These are phyloP conservation scores for Lasaia peninsularis DNA, from an alignment of 1,140 invertebrate genomes.

Conservation along the genomic window DNA sequence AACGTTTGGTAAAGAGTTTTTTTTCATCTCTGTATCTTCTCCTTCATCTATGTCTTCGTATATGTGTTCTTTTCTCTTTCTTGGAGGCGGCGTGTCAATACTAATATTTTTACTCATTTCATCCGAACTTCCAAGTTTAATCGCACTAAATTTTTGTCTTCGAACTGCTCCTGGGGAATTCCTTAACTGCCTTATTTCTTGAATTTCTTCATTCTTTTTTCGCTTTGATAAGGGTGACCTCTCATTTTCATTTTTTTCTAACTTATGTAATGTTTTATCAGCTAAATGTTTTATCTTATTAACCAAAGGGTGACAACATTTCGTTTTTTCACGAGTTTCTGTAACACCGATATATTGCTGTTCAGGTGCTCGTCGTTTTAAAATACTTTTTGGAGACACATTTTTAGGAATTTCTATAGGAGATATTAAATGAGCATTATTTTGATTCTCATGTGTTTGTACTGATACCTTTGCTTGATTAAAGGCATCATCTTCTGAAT, in stretches of 20 bases:
- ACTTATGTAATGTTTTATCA: conserved; percentile 78
- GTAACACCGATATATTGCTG: conserved; percentile 53
- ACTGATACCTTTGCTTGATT: conserved; percentile 35
- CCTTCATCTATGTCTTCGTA: conserved; percentile 79
- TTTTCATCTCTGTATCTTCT: conserved; percentile 39
- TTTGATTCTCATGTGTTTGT: conserved; percentile 40
- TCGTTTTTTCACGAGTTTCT: conserved; percentile 72
- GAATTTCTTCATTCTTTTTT: conserved; percentile 58
- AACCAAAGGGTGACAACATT: conserved; percentile 78
- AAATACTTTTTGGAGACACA: conserved; percentile 70
- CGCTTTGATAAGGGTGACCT: conserved; percentile 65
- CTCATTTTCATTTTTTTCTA: conserved; percentile 70
- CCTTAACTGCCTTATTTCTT: conserved; percentile 70
- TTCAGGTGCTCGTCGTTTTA: conserved; percentile 67
- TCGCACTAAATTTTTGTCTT: conserved; percentile 70
- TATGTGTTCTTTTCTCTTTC: conserved; percentile 77
- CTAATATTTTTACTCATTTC: conserved; percentile 69
- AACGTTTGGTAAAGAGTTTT: conserved; percentile 37
- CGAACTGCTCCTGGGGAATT: conserved; percentile 68
- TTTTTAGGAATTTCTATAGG: conserved; percentile 54
- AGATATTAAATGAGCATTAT: conserved; percentile 40
- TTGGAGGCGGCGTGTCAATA: conserved; percentile 52
- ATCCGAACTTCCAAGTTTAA: conserved; percentile 63
- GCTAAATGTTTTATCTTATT: conserved; percentile 80
- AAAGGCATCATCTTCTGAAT: conserved; percentile 60